phyloP scores from a whole-genome alignment of 64 coral and sea anemone genomes.

The Montipora efflorescens region DNA sequence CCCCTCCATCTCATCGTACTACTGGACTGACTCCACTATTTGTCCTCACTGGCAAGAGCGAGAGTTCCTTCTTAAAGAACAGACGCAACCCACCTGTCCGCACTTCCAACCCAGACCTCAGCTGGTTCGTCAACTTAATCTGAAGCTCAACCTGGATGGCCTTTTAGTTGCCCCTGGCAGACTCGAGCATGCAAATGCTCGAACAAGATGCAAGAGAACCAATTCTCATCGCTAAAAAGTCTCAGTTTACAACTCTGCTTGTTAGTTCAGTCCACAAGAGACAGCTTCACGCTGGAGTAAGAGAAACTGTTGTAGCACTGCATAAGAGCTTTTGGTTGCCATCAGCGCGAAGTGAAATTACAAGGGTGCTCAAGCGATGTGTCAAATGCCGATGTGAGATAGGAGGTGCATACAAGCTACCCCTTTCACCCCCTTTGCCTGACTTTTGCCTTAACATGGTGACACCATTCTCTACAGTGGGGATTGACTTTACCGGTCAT shows the following conservation, averaged over 20 bases:
- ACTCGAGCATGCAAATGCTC: conserved; percentile 47
- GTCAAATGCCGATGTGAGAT: conserved; percentile 38
- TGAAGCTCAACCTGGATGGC: conserved; percentile 21
- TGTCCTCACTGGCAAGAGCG: conserved; percentile 28
- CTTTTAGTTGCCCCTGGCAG: conserved; percentile 58
- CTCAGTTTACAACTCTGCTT: conserved; percentile 51
- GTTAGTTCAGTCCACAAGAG: conserved; percentile 52
- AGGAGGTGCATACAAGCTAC: conserved; percentile 29
- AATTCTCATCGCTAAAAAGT: conserved; percentile 46
- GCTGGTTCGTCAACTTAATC: conserved; percentile 57
- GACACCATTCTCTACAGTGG: conserved; percentile 54
- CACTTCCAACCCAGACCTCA: conserved; percentile 37
- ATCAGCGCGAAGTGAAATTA: conserved; percentile 18
- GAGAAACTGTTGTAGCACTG: conserved; percentile 58
- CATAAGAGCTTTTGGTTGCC: conserved; percentile 56
- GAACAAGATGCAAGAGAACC: conserved; percentile 44
- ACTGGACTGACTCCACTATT: conserved; percentile 62
- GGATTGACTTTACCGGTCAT: conserved; percentile 37
- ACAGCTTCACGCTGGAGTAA: conserved; percentile 65
- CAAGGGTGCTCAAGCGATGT: conserved; percentile 12
- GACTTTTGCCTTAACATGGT: conserved; percentile 40
- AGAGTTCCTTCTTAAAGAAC: no score
- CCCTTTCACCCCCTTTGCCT: conserved; percentile 45
- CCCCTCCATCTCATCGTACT: conserved; percentile 33
- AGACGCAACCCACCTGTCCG: no score